Base-by-base conservation (phyloP, 2,888 invertebrate genomes). In the Standfussiana lucernea region DNA sequence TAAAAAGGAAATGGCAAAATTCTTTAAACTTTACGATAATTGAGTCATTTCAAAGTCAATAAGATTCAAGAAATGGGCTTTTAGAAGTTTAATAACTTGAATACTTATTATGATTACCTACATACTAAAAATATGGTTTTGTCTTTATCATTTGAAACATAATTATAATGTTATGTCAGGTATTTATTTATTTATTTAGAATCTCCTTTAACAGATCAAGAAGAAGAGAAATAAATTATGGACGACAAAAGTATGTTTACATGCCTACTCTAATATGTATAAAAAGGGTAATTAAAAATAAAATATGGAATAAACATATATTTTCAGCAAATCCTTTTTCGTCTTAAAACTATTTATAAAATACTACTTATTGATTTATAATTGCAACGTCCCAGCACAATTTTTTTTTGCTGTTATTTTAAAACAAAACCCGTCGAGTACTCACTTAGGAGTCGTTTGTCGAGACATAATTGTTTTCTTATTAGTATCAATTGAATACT, bases 381-480 rank as follows among this genome's bases (percentile, higher is more conserved):
- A 72, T 77, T 67, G 61, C 67, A 61, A 66, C 64, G 64, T 72
- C 64, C 40, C 80, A 72, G 59, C 75, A 72, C 71, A 37, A n/a
- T 21, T 61, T 84, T n/a, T 82, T 72, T 82, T 40, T 28, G 72
- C 64, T 68, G 32, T 18, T 53, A 68, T 76, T 77, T 80, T 68
- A 73, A 66, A 86, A 85, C 56, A 81, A 67, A 72, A 79, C 75
- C 77, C 69, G 65, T 79, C 67, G 76, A 78, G 80, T 75, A 72
- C 73, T 75, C 75, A 80, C 79, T 83, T 83, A 76, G 72, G 42
- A 86, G 75, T 82, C 76, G 71, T 74, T 81, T 85, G 68, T 64
- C 69, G 79, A 82, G 62, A 45, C 75, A 72, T 88, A 88, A 87
- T 87, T 88, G 86, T 88, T 88, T 87, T 87, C 83, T 86, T 88